Evolutionary conservation across 2,888 invertebrate genomes (phyloP), one percentile per base, ranked within the genome.

Genomic region (Halictus ligatus): DNA sequence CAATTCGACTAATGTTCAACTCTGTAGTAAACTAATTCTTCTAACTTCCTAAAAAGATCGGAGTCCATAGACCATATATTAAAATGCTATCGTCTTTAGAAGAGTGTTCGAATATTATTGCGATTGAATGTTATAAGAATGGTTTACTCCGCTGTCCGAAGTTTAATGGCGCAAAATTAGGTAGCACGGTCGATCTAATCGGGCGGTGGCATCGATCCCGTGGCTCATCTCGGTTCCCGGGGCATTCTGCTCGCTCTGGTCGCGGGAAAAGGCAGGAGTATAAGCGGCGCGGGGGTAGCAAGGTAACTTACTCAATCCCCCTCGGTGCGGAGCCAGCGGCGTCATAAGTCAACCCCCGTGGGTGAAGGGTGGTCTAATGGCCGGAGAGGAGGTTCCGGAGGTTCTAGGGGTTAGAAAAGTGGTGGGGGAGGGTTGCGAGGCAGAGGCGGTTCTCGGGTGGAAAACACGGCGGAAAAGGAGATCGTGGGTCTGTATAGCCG

Each of bases 261-360:
- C 46, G 48, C 46, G 25, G 12, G 40, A 72, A 64, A 46, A 64
- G 48, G 80, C 29, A 64, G 73, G 84, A 74, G 50, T 48, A 54
- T 60, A 64, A 75, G 72, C 89, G 82, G 72, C 89, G 82, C n/a
- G n/a, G n/a, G 80, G 88, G 48, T 18, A 69, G 83, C 81, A 88
- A 80, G 84, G 90, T 92, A 91, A 93, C 91, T 92, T 90, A 92
- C 92, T 91, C 91, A 87, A 89, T 86, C 89, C 90, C 88, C 87
- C 84, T 58, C 7, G 50, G 48, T 82, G 89, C 84, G 85, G 80
- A 89, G 90, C 79, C 85, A 88, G 83, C 85, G 91, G 85, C 85
- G 91, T 93, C 93, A 91, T 93, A 94, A 94, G 93, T 94, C 93
- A 93, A 93, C 90, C 90, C 90, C 88, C 88, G 77, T 40, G 74